phyloP scores from a whole-genome alignment of 2,888 invertebrate species.

The Lymantria dispar region DNA sequence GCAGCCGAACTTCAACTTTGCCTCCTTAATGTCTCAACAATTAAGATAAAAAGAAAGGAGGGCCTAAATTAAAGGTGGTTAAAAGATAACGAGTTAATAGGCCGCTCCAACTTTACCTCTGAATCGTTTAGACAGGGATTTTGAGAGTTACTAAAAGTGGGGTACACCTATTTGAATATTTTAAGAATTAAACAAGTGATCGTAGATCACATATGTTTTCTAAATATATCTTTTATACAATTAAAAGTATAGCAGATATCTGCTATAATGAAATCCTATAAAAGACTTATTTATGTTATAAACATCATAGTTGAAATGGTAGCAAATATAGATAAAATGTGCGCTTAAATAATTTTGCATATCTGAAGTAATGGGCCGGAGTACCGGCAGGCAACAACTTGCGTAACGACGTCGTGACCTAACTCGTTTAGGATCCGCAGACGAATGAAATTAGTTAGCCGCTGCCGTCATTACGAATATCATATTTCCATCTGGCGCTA shows the following conservation, averaged over 20 bases:
- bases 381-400: slow-evolving; percentile 32
- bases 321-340: slow-evolving; percentile 31
- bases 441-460: slow-evolving; percentile 75
- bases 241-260: no score
- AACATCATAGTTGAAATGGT: slow-evolving; percentile 16
- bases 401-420: slow-evolving; percentile 52
- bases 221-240: no score
- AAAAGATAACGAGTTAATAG: slow-evolving; percentile 81
- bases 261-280: no score
- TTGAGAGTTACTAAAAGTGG: slow-evolving; percentile 1
- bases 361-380: slow-evolving; percentile 32
- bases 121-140: slow-evolving; percentile 26
- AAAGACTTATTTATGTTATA: no score
- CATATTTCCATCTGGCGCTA: slow-evolving; percentile 68
- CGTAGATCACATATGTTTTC: no score
- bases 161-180: no score
- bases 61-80: slow-evolving; percentile 80
- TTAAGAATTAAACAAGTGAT: no score
- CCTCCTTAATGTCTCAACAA: slow-evolving; percentile 80
- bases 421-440: slow-evolving; percentile 74
- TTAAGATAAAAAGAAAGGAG: slow-evolving; percentile 82
- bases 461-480: slow-evolving; percentile 73
- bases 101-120: slow-evolving; percentile 59
- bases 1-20: slow-evolving; percentile 74
- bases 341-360: slow-evolving; percentile 35